Base-by-base conservation (phyloP, 2,797 vertebrate species). In the Hipposideros larvatus region DNA sequence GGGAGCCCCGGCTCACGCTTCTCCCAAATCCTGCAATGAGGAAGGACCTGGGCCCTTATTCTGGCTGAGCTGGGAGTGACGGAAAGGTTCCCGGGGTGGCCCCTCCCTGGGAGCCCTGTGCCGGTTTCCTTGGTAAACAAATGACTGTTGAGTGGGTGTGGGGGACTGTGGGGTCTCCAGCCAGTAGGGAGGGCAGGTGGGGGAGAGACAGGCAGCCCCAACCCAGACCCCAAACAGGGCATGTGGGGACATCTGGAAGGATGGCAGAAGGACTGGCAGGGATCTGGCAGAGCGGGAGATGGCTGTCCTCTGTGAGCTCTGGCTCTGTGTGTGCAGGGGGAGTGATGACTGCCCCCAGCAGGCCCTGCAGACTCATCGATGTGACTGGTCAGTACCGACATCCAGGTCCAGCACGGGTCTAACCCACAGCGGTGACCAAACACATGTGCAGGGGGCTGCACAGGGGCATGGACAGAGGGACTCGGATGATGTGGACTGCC, bases 131-230 rank as follows among this genome's bases (percentile, higher is more conserved):
- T 21, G 21, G 9, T 41, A 28, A 55, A 46, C 37, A 74, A 11
- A 14, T 7, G n/a, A 28, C 19, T 55, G 11, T 5, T 0, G 0
- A 5, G 13, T 3, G n/a, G 18, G 11, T 7, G 1, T 0, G 5
- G 26, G 14, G 43, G 15, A 34, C 3, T 2, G 0, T 19, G 7
- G 9, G n/a, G 19, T 15, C 37, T 51, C 48, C 79, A 19, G 46
- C 21, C 37, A 34, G 73, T 4, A 10, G 43, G n/a, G 26, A 73
- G 19, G 41, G 31, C n/a, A 19, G 37, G 43, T 1, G 0, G 3
- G 4, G n/a, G 63, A 77, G 22, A 59, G 34, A 37, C 4, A 13
- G 53, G 57, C 16, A 43, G 48, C 5, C 34, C 11, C 34, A 4
- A 11, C 53, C 24, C 16, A 31, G 71, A 21, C n/a, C 48, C 68